Base-by-base conservation (phyloP, 2,888 invertebrate species). In the Eledone cirrhosa region DNA sequence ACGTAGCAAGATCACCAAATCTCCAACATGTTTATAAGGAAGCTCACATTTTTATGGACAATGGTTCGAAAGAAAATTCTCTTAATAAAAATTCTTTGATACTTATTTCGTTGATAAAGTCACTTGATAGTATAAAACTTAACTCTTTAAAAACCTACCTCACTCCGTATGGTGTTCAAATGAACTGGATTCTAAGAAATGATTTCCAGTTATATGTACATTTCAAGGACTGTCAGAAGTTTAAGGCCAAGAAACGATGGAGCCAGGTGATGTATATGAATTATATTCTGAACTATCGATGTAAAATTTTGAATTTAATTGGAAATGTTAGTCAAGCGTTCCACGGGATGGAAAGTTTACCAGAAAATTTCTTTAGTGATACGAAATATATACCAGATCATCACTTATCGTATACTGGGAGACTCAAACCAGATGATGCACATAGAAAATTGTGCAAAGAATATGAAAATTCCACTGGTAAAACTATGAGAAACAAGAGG, bases 261-360 rank as follows among this genome's bases (percentile, higher is more conserved):
- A 83, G 83, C 31, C 84, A 84, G 72, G 84, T 84, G 48, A 84
- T 84, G 84, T 84, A 84, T 53, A 84, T 84, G 84, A 81, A 83
- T 47, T 84, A 84, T 63, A 83, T 84, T 27, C 78, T 84, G n/a
- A 83, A 82, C 67, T 83, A 81, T 78, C 48, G 82, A n/a, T 81
- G 81, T 78, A 41, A 75, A 24, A 13, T 78, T 22, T n/a, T 75
- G 8, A 33, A 79, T 33, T 31, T 19, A 14, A 33, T 27, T 29
- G 33, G 78, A 48, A 24, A 78, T 31, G 67, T 19, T 8, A 22
- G 41, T 2, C 33, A 33, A 72, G 13, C 69, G 19, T 33, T n/a
- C n/a, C 22, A 72, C 11, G 22, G 19, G 33, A 41, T 13, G 14
- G 33, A 22, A 2, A n/a, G 41, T 4, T 0, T 13, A 16, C 22